Base-by-base conservation (phyloP, 2,888 invertebrate species). In the Xestia sexstrigata region DNA sequence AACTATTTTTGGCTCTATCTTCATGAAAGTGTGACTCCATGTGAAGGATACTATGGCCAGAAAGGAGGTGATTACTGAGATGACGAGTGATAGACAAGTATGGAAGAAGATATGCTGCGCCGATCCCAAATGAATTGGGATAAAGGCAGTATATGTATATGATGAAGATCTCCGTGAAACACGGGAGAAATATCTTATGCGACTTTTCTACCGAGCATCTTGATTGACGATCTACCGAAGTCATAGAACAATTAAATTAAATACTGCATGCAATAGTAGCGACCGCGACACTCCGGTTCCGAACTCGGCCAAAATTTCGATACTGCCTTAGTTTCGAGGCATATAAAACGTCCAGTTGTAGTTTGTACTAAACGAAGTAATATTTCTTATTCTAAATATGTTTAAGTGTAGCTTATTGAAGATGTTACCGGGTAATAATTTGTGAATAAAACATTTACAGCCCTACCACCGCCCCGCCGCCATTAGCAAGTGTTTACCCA, bases 11-110 rank as follows among this genome's bases (percentile, higher is more conserved):
- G 3, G 17, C 23, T 23, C 5, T 17, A 42, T 74, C 3, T 47
- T 47, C 15, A 45, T 26, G 71, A 71, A 58, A 71, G 6, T n/a
- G n/a, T n/a, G 30, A 35, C 20, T n/a, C n/a, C n/a, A 55, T 55
- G n/a, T n/a, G n/a, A n/a, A 20, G 15, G 8, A 30, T 30, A 30
- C 26, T 60, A 30, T 30, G 58, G 17, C 26, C 26, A 17, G n/a
- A 60, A 60, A 60, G 60, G 17, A 58, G 58, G 7, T 17, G 17
- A 30, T 15, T 8, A 17, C 58, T 26, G 58, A 58, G 58, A 58
- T 58, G 58, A 30, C 17, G 26, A 58, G 58, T 26, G 2, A 11
- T 26, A 15, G 58, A 26, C 26, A 30, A 58, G 15, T 58, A 26
- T 26, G 26, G 7, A 30, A 30, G 58, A 26, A 26, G 26, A 35